phyloP scores from a whole-genome alignment of 2,888 invertebrate genomes.

The Corythucha ciliata region DNA sequence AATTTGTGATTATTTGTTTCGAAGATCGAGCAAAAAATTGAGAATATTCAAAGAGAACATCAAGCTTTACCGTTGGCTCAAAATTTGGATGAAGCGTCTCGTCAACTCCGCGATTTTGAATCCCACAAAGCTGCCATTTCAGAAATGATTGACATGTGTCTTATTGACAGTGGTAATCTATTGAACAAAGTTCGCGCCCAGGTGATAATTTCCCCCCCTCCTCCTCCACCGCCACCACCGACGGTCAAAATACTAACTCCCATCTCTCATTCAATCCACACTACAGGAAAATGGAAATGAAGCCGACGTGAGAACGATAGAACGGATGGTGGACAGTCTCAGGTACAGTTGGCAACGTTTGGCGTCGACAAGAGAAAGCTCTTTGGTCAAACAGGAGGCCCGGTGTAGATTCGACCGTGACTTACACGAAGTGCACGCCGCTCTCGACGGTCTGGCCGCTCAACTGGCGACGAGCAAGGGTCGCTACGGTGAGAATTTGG shows the following conservation, averaged over 20 bases:
- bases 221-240: too few relatives aligned
- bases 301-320: slow-evolving; percentile 59
- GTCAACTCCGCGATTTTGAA: slow-evolving; percentile 54
- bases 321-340: slow-evolving; percentile 52
- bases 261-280: not conserved
- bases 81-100: slow-evolving; percentile 44
- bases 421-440: slow-evolving; percentile 58
- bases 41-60: slow-evolving; percentile 47
- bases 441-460: slow-evolving; percentile 55
- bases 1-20: not conserved
- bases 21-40: slow-evolving; percentile 52
- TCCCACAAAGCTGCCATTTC: slow-evolving; percentile 53
- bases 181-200: slow-evolving; percentile 58
- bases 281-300: slow-evolving; percentile 50
- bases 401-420: slow-evolving; percentile 59
- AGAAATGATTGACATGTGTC: slow-evolving; percentile 56
- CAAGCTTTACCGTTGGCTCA: slow-evolving; percentile 34
- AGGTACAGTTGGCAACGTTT: slow-evolving; percentile 55
- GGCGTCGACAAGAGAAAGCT: slow-evolving; percentile 51
- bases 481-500: slow-evolving; percentile 62
- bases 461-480: slow-evolving; percentile 55
- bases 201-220: too few relatives aligned
- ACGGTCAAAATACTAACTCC: too few relatives aligned
- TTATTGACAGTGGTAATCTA: slow-evolving; percentile 58
- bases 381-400: slow-evolving; percentile 54